Conservation (phyloP, 1,140 invertebrate species). For the Goniozus legneri region DNA sequence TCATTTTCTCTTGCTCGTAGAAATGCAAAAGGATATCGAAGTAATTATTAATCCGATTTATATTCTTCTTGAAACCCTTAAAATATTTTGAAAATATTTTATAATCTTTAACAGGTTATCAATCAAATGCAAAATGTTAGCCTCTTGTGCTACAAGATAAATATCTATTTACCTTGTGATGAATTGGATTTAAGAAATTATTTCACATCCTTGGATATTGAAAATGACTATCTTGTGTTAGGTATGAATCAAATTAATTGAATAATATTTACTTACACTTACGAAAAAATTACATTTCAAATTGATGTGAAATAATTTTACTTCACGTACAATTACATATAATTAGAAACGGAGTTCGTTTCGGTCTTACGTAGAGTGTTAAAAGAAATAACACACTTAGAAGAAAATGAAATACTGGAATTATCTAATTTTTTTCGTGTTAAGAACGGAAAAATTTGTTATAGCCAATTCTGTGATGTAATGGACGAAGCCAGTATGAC, state of each 20-base stretch:
- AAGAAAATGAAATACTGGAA: constrained; percentile 65
- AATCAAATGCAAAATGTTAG: constrained; percentile 61
- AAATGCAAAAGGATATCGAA: too few relatives aligned
- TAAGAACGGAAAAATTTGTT: constrained; percentile 68
- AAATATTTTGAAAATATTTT: too few relatives aligned
- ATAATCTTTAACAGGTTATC: too few relatives aligned
- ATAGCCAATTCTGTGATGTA: constrained; percentile 67
- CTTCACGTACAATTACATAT: too few relatives aligned
- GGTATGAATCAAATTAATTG: constrained; percentile 45
- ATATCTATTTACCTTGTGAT: constrained; percentile 64
- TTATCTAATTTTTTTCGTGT: constrained; percentile 70
- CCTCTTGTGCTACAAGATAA: constrained; percentile 72
- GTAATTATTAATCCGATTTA: too few relatives aligned
- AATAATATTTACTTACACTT: too few relatives aligned
- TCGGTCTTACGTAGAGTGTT: constrained; percentile 63
- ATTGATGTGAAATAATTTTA: not conserved
- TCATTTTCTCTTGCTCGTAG: too few relatives aligned
- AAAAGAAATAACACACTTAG: constrained; percentile 60
- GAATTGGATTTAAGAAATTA: constrained; percentile 67
- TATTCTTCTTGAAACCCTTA: too few relatives aligned
- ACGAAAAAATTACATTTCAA: not conserved
- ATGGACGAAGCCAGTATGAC: constrained; percentile 59
- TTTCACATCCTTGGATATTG: constrained; percentile 63
- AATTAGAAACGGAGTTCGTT: constrained; percentile 71
- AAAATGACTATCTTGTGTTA: constrained; percentile 63